These are phyloP conservation scores for Nesogale talazaci DNA, from an alignment of 2,113 vertebrate species.

Conservation along the genomic window DNA sequence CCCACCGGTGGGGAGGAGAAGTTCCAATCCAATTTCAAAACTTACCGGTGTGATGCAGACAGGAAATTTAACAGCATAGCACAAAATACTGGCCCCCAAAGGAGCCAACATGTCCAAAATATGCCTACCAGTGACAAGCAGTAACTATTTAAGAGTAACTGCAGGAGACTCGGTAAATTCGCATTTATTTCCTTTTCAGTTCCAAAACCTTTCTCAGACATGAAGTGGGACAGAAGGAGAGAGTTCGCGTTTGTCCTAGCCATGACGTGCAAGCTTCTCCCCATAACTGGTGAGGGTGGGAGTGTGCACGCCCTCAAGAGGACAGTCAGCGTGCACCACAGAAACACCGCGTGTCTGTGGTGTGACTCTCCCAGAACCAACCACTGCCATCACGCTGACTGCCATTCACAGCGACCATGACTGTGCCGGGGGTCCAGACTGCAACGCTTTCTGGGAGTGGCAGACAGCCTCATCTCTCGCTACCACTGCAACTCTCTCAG, in stretches of 20 bases:
- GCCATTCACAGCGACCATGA: no score
- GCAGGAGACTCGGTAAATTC: slow-evolving; percentile 77
- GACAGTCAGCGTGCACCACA: no score
- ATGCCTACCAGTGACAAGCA: neutral
- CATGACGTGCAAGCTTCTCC: slow-evolving; percentile 79
- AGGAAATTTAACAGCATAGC: slow-evolving; percentile 45
- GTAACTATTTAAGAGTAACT: slow-evolving; percentile 32
- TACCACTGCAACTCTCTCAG: slow-evolving; percentile 41
- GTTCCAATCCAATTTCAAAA: slow-evolving; percentile 9
- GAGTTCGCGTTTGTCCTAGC: slow-evolving; percentile 64
- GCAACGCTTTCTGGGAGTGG: no score
- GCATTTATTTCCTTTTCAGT: slow-evolving; percentile 72
- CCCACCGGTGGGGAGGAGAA: neutral
- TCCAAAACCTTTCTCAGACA: slow-evolving; percentile 64
- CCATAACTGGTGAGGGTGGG: neutral
- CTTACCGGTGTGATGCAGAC: slow-evolving; percentile 57
- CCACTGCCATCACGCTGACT: no score
- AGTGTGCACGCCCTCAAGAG: neutral
- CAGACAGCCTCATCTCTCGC: neutral
- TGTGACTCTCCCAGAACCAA: no score
- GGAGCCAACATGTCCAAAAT: slow-evolving; percentile 63
- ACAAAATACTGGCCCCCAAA: slow-evolving; percentile 10
- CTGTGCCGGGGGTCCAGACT: no score
- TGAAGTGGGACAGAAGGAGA: slow-evolving; percentile 42
- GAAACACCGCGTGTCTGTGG: no score